Evolutionary conservation across 2,888 invertebrate genomes (phyloP).

Genomic region (Neoaliturus tenellus): DNA sequence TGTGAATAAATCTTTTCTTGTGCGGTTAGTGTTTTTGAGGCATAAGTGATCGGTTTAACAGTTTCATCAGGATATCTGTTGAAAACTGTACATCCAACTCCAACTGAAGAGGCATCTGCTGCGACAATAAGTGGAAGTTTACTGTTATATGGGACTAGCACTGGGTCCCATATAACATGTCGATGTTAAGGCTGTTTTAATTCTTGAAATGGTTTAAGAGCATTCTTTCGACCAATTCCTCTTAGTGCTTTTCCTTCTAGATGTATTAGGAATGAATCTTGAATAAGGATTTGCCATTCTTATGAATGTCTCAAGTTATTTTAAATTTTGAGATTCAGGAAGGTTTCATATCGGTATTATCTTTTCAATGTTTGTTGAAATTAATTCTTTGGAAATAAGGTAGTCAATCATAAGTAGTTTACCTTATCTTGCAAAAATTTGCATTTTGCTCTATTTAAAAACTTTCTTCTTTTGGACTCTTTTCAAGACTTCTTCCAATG

Average conservation of each 20-base stretch:
- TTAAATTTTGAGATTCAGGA: background rate
- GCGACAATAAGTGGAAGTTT: background rate
- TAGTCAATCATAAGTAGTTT: background rate
- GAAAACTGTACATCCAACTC: background rate
- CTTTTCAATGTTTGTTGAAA: background rate
- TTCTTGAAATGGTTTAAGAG: background rate
- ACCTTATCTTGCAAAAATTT: background rate
- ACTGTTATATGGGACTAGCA: background rate
- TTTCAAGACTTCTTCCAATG: background rate
- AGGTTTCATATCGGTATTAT: background rate
- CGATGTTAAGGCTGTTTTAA: background rate
- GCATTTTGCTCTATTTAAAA: background rate
- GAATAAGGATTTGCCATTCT: slow-evolving; percentile 11
- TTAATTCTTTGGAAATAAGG: slow-evolving; percentile 8
- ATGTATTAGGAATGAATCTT: background rate
- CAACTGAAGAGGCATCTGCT: slow-evolving; percentile 67
- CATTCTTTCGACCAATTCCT: background rate
- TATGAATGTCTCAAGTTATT: slow-evolving; percentile 8
- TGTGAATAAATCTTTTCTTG: background rate
- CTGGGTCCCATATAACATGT: too few relatives aligned
- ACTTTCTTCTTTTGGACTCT: background rate
- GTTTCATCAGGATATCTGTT: background rate
- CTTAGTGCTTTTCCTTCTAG: background rate
- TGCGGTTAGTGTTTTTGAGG: background rate
- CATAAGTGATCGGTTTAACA: background rate